Percentiles rank a stretch among this genome's conserved stretches.
Conservation (phyloP, 2,888 invertebrate species). For the Eremobia ochroleuca region DNA sequence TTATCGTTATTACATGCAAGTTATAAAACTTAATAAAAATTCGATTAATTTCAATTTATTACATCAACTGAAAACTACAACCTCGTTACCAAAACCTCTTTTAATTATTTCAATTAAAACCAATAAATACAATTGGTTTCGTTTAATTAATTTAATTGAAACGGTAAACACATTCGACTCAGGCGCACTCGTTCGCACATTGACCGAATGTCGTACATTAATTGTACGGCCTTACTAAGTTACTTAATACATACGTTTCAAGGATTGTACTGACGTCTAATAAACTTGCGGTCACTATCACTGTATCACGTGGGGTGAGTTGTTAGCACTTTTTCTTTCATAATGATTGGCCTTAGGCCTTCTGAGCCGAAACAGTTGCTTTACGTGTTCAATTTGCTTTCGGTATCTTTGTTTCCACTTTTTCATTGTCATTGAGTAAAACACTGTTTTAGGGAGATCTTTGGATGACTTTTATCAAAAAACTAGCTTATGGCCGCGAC, state of each 20-base stretch:
- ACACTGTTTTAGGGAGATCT: neutral
- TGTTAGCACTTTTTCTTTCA: conserved; percentile 53
- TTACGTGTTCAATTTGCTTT: neutral
- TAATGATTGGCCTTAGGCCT: conserved; percentile 29
- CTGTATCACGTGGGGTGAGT: conserved; percentile 7
- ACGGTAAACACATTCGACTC: conserved; percentile 2
- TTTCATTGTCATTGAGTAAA: neutral
- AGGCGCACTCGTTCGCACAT: conserved; percentile 12
- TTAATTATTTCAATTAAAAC: conserved; percentile 22
- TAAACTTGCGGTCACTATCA: conserved; percentile 48
- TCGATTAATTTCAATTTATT: conserved; percentile 7
- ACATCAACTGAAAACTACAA: neutral
- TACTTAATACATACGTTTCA: conserved; percentile 49
- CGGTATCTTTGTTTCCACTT: neutral
- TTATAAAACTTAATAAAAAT: neutral
- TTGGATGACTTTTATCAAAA: neutral
- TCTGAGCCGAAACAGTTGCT: neutral
- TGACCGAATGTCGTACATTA: conserved; percentile 31
- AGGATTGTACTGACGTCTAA: conserved; percentile 57
- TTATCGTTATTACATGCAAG: no score
- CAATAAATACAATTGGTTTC: conserved; percentile 8
- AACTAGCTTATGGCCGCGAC: neutral
- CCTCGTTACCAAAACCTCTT: conserved; percentile 6
- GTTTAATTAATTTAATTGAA: conserved; percentile 38
- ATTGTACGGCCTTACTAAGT: conserved; percentile 46